A percentile compares a stretch with the other conserved stretches of the same genome.
Evolutionary conservation across 2,888 invertebrate genomes (phyloP).

Genomic region (Ectemnius lituratus): DNA sequence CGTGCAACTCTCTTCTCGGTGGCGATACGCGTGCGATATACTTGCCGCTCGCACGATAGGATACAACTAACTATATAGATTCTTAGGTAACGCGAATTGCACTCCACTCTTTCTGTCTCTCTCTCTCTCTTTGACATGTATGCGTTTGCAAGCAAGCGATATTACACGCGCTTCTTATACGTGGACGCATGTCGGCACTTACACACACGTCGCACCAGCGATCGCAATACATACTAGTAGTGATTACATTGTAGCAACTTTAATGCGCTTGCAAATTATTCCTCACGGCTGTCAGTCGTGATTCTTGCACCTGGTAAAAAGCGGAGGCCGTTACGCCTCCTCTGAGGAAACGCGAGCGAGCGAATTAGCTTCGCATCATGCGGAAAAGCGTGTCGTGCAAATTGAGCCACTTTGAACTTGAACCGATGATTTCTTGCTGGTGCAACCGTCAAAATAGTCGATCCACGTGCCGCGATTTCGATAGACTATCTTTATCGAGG

Average conservation of each 20-base stretch:
- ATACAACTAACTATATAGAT: conserved; percentile 58
- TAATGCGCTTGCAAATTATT: conserved; percentile 51
- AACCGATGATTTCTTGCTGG: too few relatives aligned
- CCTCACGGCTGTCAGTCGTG: conserved; percentile 35
- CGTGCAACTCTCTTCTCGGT: not conserved
- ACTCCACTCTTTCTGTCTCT: conserved; percentile 43
- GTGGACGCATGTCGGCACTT: conserved; percentile 23
- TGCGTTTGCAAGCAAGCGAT: not conserved
- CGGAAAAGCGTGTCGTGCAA: conserved; percentile 25
- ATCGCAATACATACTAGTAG: conserved; percentile 24
- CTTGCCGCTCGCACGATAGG: conserved; percentile 22
- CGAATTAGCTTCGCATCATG: conserved; percentile 26
- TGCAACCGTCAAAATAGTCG: too few relatives aligned
- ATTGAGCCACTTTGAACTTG: conserved; percentile 23
- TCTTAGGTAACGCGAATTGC: conserved; percentile 70
- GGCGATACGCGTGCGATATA: conserved; percentile 29
- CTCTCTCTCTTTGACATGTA: conserved; percentile 20
- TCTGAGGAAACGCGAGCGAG: conserved; percentile 36
- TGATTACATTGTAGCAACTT: conserved; percentile 60
- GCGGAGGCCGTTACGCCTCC: conserved; percentile 28
- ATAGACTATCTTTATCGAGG: conserved; percentile 5
- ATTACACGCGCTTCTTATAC: conserved; percentile 15
- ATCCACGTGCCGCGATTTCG: conserved; percentile 19
- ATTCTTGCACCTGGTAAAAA: conserved; percentile 33
- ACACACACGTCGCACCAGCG: conserved; percentile 2